phyloP scores from a whole-genome alignment of 1,140 invertebrate species.

The Bombus superbus region DNA sequence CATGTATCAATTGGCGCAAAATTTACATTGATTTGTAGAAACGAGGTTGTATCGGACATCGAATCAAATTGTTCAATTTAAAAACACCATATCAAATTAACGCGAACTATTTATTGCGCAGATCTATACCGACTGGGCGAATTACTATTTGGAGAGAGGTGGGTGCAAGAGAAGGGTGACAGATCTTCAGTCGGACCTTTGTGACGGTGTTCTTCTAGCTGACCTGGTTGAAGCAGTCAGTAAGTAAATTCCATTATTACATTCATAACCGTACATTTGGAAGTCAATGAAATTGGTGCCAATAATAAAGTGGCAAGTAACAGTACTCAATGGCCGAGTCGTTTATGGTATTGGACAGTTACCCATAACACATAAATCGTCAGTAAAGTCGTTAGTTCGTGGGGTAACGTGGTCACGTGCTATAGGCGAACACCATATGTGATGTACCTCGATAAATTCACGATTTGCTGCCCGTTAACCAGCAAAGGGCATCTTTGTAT shows the following conservation, averaged over 20 bases:
- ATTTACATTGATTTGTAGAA: too few species aligned
- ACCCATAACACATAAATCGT: slow-evolving; percentile 64
- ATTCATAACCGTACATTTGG: neutral
- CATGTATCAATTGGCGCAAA: too few species aligned
- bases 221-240: slow-evolving; percentile 97
- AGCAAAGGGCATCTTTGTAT: slow-evolving; percentile 26
- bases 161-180: slow-evolving; percentile 92
- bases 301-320: slow-evolving; percentile 47
- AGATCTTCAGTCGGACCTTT: slow-evolving; percentile 93
- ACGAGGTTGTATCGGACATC: too few species aligned
- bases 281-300: slow-evolving; percentile 20
- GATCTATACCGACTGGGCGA: slow-evolving; percentile 99
- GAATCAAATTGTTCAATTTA: too few species aligned
- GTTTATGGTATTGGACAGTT: slow-evolving; percentile 72
- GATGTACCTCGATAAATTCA: slow-evolving; percentile 41
- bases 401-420: slow-evolving; percentile 61
- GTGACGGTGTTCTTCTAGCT: slow-evolving; percentile 94
- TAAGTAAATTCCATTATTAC: slow-evolving; percentile 83
- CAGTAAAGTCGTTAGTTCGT: slow-evolving; percentile 58
- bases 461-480: slow-evolving; percentile 37
- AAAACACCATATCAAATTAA: neutral
- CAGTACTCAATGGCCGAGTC: slow-evolving; percentile 57
- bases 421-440: slow-evolving; percentile 49
- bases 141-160: slow-evolving; percentile 97
- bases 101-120: slow-evolving; percentile 78